Base-by-base conservation (phyloP, 2,888 invertebrate species). In the Brenthis hecate region DNA sequence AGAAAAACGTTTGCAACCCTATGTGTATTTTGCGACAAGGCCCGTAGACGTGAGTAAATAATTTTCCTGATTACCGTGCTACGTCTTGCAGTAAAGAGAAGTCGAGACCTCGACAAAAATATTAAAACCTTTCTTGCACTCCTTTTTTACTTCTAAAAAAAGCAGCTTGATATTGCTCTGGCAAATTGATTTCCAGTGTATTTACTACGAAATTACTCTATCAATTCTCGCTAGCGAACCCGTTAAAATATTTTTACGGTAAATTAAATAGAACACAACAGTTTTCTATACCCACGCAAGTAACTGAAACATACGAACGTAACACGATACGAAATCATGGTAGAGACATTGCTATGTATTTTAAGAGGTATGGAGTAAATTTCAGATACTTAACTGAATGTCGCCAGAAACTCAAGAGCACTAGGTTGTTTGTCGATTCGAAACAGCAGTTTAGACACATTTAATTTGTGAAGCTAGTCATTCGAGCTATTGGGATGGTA, bases 41-140 rank as follows among this genome's bases (percentile, higher is more conserved):
- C 80, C 79, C 80, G 85, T 81, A 90, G 89, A 91, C 90, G 88
- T 90, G 88, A 87, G 92, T 92, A 92, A 92, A 92, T 91, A 92
- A 91, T 91, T 91, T 90, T 84, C 87, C 85, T 92, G 91, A 91
- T 92, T 92, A 91, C 90, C 88, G 89, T 83, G 84, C 85, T 79
- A 76, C 80, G 78, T 78, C 89, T 86, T 86, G 87, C 80, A 76
- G 80, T 81, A 78, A 79, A 78, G 81, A 78, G 77, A 71, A 81
- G 82, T 81, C 79, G 76, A 82, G 79, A 82, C 82, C 82, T 79
- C 84, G 79, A 80, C 84, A 85, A 88, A 90, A 90, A 89, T 90
- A 90, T 91, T 88, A 89, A 89, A 91, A 82, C 78, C 77, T 76
- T 75, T 75, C 76, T 73, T 74, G 77, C 74, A 74, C 74, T 69